Percentiles rank a stretch among this genome's conserved stretches.
Evolutionary conservation across 2,113 vertebrate genomes (phyloP).

Genomic region (Parus major): DNA sequence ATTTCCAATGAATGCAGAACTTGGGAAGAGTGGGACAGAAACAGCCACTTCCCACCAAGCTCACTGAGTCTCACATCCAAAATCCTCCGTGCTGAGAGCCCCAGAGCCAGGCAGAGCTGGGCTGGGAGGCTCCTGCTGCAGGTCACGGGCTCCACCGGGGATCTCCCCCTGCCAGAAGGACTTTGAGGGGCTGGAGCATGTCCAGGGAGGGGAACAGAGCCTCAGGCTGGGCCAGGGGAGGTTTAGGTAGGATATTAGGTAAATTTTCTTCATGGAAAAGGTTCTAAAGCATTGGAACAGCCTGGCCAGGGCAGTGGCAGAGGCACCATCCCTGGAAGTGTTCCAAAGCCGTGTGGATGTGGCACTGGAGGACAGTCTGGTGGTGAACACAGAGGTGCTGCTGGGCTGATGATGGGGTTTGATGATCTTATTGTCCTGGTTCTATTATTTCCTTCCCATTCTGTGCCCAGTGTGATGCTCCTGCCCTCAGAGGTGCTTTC

Average conservation of each 20-base stretch:
- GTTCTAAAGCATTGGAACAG: background rate
- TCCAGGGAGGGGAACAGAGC: background rate
- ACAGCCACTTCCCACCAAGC: background rate
- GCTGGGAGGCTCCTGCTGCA: background rate
- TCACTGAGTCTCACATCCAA: background rate
- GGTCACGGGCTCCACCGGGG: background rate
- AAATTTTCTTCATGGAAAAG: background rate
- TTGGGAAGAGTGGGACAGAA: background rate
- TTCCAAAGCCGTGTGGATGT: background rate
- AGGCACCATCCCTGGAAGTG: background rate
- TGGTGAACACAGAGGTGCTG: background rate
- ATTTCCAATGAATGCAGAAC: background rate
- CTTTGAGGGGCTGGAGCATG: fast-evolving
- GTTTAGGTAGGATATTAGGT: too few relatives aligned
- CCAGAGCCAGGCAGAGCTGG: background rate
- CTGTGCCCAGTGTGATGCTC: background rate
- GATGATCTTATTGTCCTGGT: background rate
- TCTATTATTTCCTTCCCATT: background rate
- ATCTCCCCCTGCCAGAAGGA: background rate
- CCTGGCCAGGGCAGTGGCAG: background rate
- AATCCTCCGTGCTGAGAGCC: background rate
- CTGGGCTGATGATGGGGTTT: background rate
- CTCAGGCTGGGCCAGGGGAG: background rate
- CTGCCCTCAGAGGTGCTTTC: background rate
- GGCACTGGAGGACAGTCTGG: background rate